Evolutionary conservation across 2,888 invertebrate species (phyloP), one percentile per base, ranked within the genome.

Genomic region (Epistrophe grossulariae): DNA sequence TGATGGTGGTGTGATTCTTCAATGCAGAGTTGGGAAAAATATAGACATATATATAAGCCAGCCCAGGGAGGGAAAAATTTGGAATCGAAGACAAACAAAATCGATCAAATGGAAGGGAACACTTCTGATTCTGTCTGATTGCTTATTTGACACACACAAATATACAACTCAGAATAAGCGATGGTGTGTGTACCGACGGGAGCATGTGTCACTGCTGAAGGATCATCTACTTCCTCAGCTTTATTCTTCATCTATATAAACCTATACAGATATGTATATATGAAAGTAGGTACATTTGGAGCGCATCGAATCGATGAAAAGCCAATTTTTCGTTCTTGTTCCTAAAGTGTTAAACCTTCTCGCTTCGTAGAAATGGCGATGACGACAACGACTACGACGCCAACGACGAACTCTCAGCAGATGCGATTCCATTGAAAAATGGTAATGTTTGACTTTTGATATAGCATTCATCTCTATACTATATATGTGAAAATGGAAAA

Each of bases 81-180:
- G 40, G 24, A 81, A 60, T 85, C 74, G 77, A 82, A 82, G 73
- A 74, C 82, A 82, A 85, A 85, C 59, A 85, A 82, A 85, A 82
- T 82, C 85, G 85, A 85, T 82, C 78, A 74, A 85, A 85, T 78
- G 64, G 73, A 85, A 68, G 82, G 45, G 64, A 57, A 71, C 78
- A 82, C 78, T 85, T 73, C 78, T 82, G 82, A 74, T 74, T 82
- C 78, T 64, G 71, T 74, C 35, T 85, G 85, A 85, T 85, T 78
- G 85, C 85, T 85, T 85, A 78, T 78, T 81, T 85, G 82, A 70
- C 68, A 64, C 84, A 73, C 40, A 68, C 55, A 84, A 60, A 85
- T 43, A 72, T 15, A 57, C 50, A 62, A 24, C 60, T 3, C 45
- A 59, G 52, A n/a, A 28, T 17, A 50, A 60, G 38, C 59, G 68